Base-by-base conservation (phyloP, 2,888 invertebrate species). In the Drosophila parthenogenetica region DNA sequence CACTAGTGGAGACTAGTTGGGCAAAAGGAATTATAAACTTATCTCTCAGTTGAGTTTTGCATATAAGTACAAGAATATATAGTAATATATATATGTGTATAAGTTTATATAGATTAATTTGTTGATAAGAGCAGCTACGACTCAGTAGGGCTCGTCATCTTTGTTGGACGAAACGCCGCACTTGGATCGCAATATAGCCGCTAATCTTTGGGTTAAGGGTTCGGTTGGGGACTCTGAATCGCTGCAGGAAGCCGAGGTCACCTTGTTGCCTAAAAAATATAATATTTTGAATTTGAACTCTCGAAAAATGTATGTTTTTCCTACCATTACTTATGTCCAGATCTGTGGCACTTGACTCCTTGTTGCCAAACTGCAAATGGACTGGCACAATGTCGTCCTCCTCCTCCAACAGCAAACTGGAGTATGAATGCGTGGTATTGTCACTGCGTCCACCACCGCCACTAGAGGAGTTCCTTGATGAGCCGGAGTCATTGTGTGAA, bases 171-270 rank as follows among this genome's bases (percentile, higher is more conserved):
- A 89, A 0, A 91, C 91, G 16, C 91, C 91, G 75, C 92, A 92
- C 54, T 92, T 92, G 50, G 92, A 92, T 37, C 90, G 89, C 39
- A 92, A 73, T 39, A 92, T 92, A 55, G 92, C 92, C 4, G 91
- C 92, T 69, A 92, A 76, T 32, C 92, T 89, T 66, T 92, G 92
- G 11, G 92, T 92, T 25, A 92, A 78, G 42, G 92, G 92, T 70
- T 92, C 92, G 60, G 92, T 92, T 57, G 92, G 92, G 7, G 92
- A 92, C 63, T 92, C 92, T 17, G 92, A 92, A 53, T 92, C 92
- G 73, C 92, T 92, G 86, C 92, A 92, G 3, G 92, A 92, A 37
- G 92, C 86, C 37, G 92, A 91, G 16, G 89, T 85, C 25, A 92
- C 73, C 74, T 91, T 92, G 63, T 92, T 92, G 49, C 92, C 91